Conservation (phyloP, 2,888 invertebrate genomes). For the Dicyrtomina minuta region DNA sequence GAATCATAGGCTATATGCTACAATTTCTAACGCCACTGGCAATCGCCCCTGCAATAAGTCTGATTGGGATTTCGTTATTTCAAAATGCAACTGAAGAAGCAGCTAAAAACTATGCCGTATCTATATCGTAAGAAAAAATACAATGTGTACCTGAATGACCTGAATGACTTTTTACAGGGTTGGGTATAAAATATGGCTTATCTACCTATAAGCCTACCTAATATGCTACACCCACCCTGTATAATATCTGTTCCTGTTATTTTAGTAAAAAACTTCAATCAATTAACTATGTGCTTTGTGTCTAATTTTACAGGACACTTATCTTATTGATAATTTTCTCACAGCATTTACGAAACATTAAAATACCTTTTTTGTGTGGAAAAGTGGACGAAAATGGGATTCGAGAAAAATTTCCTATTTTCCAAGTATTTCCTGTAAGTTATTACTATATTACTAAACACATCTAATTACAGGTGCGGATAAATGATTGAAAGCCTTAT, state of each 20-base stretch:
- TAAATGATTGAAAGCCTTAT: no score
- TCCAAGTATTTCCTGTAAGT: constrained; percentile 21
- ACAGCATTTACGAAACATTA: constrained; percentile 40
- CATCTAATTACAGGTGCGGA: no score
- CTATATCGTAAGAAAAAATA: constrained; percentile 58
- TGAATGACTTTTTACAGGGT: no score
- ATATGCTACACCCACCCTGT: no score
- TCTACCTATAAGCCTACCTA: no score
- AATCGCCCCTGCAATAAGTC: constrained; percentile 60
- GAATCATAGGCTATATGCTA: constrained; percentile 57
- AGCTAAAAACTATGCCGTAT: constrained; percentile 58
- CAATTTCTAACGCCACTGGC: constrained; percentile 59
- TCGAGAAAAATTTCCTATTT: constrained; percentile 23
- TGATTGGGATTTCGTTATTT: no score
- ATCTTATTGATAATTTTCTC: constrained; percentile 45
- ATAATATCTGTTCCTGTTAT: no score
- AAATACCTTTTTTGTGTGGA: constrained; percentile 24
- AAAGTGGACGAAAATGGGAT: constrained; percentile 29
- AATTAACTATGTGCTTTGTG: background rate
- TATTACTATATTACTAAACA: no score
- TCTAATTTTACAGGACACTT: constrained; percentile 35
- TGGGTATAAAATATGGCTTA: no score
- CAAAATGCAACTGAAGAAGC: constrained; percentile 57
- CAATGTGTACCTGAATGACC: background rate
- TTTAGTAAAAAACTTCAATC: no score